Evolutionary conservation across 2,113 vertebrate genomes (phyloP), one percentile per base, ranked within the genome.

Genomic region (Struthidea cinerea): DNA sequence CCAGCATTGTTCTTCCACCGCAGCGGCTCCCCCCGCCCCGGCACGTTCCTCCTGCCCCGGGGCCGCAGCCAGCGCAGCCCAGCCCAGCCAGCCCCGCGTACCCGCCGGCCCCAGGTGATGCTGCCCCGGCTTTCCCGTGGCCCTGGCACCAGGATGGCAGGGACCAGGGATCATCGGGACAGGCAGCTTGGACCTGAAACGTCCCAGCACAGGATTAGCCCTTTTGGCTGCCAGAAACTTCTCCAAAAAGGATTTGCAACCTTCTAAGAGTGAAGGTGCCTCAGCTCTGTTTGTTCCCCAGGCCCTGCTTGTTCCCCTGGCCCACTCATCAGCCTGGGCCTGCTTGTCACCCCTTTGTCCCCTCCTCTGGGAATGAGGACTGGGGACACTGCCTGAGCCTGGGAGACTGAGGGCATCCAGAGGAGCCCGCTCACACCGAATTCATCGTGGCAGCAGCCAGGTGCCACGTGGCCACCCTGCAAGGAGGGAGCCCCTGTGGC

Each of bases 1-100:
- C 93, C 95, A 96, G 93, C 82, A 92, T 95, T 95, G 93, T 90
- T 96, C 95, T 80, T 80, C 39, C 81, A 71, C 41, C 8, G 19
- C 52, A 4, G 28, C 13, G 1, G 52, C 73, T 93, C 49, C 79
- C 86, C 79, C 70, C 7, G 8, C 60, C 75, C 69, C 57, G 4
- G 81, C 79, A 77, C 78, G 79, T 46, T 59, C 90, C 87, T 93
- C 84, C 87, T 32, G 35, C 32, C 75, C 42, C 9, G 11, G 17
- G 53, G 27, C n/a, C n/a, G 5, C 17, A 5, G 87, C 46, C 41
- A 17, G 9, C 26, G 5, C 27, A n/a, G 73, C 61, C 61, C 28
- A 17, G 39, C 70, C 68, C 20, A 14, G 47, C 41, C 55, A 16
- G 57, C 46, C 44, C 75, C 5, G 33, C 21, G 22, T 35, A 10